These are phyloP conservation scores for Charanyca ferruginea DNA, from an alignment of 2,888 invertebrate genomes.

Conservation along the genomic window DNA sequence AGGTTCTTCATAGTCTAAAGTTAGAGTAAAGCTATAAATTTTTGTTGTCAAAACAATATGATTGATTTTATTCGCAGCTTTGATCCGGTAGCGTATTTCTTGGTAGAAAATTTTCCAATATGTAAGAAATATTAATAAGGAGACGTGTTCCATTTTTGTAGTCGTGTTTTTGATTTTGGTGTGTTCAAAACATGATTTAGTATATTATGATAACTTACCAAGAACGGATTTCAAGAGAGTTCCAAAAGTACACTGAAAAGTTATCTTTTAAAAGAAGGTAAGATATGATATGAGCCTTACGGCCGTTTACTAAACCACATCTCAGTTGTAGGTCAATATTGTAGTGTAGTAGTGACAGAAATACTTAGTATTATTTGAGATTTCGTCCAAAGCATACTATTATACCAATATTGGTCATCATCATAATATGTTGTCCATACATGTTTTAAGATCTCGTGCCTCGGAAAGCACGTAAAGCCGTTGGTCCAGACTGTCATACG, in stretches of 20 bases:
- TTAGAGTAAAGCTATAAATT: neutral
- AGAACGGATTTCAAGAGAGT: neutral
- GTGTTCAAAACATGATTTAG: neutral
- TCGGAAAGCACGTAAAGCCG: too few species aligned
- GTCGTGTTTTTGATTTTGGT: neutral
- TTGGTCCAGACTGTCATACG: too few species aligned
- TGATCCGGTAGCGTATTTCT: constrained; percentile 27
- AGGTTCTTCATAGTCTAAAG: constrained; percentile 6
- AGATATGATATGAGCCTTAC: neutral
- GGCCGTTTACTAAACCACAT: neutral
- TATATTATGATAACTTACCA: neutral
- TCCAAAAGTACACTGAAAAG: neutral
- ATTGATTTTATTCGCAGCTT: constrained; percentile 27
- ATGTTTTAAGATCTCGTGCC: neutral
- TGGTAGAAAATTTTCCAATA: constrained; percentile 33
- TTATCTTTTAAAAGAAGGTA: neutral
- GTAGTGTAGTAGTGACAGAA: neutral
- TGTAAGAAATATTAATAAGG: constrained; percentile 9
- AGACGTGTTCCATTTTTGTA: constrained; percentile 24
- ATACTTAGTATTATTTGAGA: neutral
- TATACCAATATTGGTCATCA: neutral
- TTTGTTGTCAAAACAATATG: constrained; percentile 31
- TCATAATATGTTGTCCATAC: neutral
- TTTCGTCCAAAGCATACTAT: neutral
- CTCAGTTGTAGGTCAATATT: neutral